Conservation (phyloP, 2,113 vertebrate genomes). For the Catharus minimus region DNA sequence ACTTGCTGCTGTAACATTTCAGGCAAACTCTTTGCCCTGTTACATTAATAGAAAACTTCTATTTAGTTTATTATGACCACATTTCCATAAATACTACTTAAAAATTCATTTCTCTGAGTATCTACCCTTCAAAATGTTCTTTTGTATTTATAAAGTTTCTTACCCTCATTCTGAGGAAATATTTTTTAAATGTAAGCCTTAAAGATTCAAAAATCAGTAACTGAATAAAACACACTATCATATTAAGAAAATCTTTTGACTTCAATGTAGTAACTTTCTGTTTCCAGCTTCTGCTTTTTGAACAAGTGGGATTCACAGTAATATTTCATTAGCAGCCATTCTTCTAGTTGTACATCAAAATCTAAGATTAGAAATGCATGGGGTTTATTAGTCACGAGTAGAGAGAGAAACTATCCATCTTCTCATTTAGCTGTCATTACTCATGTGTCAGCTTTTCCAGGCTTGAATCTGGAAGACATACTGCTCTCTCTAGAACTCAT, state of each 20-base stretch:
- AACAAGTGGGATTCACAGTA: not conserved
- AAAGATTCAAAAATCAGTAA: not conserved
- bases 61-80: not conserved
- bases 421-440: not conserved
- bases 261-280: not conserved
- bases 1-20: not conserved
- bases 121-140: not conserved
- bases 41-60: not conserved
- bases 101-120: not conserved
- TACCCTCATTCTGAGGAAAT: not conserved
- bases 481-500: not conserved
- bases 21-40: not conserved
- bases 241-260: not conserved
- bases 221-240: not conserved
- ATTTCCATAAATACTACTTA: not conserved
- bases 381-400: not conserved
- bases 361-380: not conserved
- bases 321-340: not conserved
- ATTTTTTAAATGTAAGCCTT: not conserved
- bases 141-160: not conserved
- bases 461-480: not conserved
- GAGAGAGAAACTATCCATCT: not conserved
- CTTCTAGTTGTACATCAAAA: not conserved
- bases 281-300: not conserved
- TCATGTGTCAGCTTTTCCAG: not conserved